A percentile compares a stretch with the other conserved stretches of the same genome.
phyloP scores from a whole-genome alignment of 2,113 vertebrate genomes.

The Junco hyemalis region DNA sequence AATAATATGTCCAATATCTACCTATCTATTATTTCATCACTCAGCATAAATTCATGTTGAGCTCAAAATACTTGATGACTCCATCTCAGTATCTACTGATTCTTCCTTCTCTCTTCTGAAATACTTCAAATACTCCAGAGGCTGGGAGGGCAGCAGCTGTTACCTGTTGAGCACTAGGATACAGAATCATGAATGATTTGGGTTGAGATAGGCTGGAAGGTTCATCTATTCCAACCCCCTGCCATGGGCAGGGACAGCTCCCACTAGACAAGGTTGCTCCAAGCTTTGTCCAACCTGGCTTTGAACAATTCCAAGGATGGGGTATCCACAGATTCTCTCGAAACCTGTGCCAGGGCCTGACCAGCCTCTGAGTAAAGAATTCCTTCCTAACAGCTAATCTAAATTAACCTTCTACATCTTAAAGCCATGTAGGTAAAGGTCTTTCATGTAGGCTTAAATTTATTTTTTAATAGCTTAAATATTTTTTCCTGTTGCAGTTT shows the following conservation, averaged over 20 bases:
- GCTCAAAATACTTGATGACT: background rate
- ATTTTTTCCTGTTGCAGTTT: background rate
- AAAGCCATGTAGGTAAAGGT: background rate
- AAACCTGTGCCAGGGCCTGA: background rate
- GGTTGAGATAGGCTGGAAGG: background rate
- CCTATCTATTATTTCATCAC: background rate
- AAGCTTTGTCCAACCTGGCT: background rate
- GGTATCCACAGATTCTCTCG: background rate
- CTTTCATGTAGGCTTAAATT: background rate
- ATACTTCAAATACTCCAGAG: background rate
- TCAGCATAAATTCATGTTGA: background rate
- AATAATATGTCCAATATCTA: background rate
- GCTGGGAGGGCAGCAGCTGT: background rate
- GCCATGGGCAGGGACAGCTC: background rate
- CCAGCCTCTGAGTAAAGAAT: background rate
- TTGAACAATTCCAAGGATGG: background rate
- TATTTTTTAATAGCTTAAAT: background rate
- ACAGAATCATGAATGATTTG: background rate
- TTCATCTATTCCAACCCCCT: background rate
- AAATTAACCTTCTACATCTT: background rate
- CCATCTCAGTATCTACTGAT: background rate
- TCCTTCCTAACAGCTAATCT: background rate
- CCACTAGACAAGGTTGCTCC: background rate
- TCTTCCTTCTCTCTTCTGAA: background rate
- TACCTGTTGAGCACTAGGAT: background rate